These are phyloP conservation scores for Xenopus petersii DNA, from an alignment of 2,797 vertebrate genomes.

Conservation along the genomic window DNA sequence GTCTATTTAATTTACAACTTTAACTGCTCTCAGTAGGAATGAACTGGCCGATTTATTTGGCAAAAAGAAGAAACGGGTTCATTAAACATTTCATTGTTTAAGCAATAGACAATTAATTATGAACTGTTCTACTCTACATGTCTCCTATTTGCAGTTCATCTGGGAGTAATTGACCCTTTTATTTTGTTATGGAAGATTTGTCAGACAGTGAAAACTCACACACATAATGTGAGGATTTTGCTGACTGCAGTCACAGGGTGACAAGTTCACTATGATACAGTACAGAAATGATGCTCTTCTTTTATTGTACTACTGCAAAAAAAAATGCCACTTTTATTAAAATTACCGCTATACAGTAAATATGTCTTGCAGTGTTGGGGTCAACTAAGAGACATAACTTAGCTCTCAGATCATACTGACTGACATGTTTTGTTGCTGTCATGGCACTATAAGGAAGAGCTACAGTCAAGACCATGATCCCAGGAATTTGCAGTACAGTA, in stretches of 20 bases:
- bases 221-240: constrained; percentile 5
- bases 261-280: constrained; percentile 1
- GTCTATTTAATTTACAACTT: constrained; percentile 34
- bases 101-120: constrained; percentile 45
- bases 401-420: too few relatives aligned
- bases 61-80: constrained; percentile 37
- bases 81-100: constrained; percentile 45
- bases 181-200: constrained; percentile 36
- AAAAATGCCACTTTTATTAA: too few relatives aligned
- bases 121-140: constrained; percentile 43
- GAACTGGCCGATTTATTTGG: constrained; percentile 37
- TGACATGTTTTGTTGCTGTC: too few relatives aligned
- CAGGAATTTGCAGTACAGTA: too few relatives aligned
- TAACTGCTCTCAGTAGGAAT: constrained; percentile 32
- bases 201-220: constrained; percentile 16
- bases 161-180: constrained; percentile 45
- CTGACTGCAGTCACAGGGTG: constrained; percentile 17
- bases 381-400: too few relatives aligned
- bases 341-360: too few relatives aligned
- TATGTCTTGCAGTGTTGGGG: too few relatives aligned
- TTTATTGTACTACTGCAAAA: too few relatives aligned
- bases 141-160: constrained; percentile 41
- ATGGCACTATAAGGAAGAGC: too few relatives aligned
- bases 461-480: too few relatives aligned
- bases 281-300: too few relatives aligned